phyloP scores from a whole-genome alignment of 2,888 invertebrate species.

The Orchesella flavescens region DNA sequence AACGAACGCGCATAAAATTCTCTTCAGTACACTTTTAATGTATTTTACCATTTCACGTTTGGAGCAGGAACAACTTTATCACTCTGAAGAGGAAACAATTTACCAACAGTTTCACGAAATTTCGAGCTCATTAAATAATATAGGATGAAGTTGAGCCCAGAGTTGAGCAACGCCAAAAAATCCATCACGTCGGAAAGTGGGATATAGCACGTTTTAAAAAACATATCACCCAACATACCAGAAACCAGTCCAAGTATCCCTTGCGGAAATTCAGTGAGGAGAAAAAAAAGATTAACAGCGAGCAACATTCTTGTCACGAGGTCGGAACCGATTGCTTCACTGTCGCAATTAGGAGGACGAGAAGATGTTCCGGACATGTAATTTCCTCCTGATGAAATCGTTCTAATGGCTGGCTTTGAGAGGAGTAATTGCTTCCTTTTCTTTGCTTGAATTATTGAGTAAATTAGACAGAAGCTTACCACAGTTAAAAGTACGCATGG shows the following conservation, averaged over 20 bases:
- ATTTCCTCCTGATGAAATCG: too few relatives aligned
- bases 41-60: too few relatives aligned
- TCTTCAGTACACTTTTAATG: too few relatives aligned
- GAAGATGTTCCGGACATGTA: too few relatives aligned
- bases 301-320: slow-evolving; percentile 81
- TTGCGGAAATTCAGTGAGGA: slow-evolving; percentile 80
- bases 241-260: slow-evolving; percentile 81
- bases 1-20: too few relatives aligned
- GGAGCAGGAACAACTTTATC: too few relatives aligned
- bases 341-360: too few relatives aligned
- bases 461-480: slow-evolving; percentile 84
- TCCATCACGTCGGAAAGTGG: slow-evolving; percentile 91
- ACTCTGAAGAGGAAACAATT: too few relatives aligned
- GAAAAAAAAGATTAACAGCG: slow-evolving; percentile 88
- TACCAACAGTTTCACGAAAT: slow-evolving; percentile 80
- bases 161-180: slow-evolving; percentile 90
- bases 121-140: slow-evolving; percentile 96
- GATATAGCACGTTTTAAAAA: slow-evolving; percentile 87
- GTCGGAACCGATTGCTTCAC: too few relatives aligned
- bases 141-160: slow-evolving; percentile 93
- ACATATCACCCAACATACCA: slow-evolving; percentile 73
- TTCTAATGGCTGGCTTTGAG: slow-evolving; percentile 71
- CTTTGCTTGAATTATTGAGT: slow-evolving; percentile 86
- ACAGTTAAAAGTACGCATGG: slow-evolving; percentile 91
- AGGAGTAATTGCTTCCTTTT: slow-evolving; percentile 77